phyloP scores from a whole-genome alignment of 2,888 invertebrate genomes.

The Cetonia aurata region DNA sequence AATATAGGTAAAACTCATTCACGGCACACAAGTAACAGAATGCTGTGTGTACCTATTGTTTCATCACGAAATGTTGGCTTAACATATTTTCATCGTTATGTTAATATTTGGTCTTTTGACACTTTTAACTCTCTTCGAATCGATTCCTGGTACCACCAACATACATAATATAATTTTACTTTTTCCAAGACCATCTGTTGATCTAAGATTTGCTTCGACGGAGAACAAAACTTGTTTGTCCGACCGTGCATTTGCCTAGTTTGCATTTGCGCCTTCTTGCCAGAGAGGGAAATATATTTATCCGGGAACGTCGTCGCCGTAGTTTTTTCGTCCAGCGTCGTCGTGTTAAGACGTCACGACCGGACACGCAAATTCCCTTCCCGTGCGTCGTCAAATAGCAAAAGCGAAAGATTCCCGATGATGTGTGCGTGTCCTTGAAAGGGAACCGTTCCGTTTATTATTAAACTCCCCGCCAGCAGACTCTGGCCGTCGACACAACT shows the following conservation, averaged over 20 bases:
- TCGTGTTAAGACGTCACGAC: slow-evolving; percentile 7
- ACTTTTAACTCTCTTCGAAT: too few species aligned
- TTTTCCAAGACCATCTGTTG: background rate
- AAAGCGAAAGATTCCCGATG: slow-evolving; percentile 36
- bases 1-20: too few species aligned
- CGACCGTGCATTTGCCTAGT: too few species aligned
- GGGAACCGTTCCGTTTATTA: slow-evolving; percentile 40
- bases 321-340: slow-evolving; percentile 1
- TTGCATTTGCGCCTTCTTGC: background rate
- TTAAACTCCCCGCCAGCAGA: slow-evolving; percentile 28
- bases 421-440: slow-evolving; percentile 38
- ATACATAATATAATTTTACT: background rate
- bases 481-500: slow-evolving; percentile 3
- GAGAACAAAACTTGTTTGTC: too few species aligned
- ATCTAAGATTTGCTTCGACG: too few species aligned
- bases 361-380: slow-evolving; percentile 26
- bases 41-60: too few species aligned
- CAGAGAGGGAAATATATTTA: background rate
- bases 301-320: background rate
- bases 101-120: too few species aligned
- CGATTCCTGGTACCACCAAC: too few species aligned
- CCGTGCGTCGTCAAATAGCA: slow-evolving; percentile 5
- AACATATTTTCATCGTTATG: too few species aligned
- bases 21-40: too few species aligned
- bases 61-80: too few species aligned